These are phyloP conservation scores for Pardosa pseudoannulata DNA, from an alignment of 2,888 invertebrate genomes.

Conservation along the genomic window DNA sequence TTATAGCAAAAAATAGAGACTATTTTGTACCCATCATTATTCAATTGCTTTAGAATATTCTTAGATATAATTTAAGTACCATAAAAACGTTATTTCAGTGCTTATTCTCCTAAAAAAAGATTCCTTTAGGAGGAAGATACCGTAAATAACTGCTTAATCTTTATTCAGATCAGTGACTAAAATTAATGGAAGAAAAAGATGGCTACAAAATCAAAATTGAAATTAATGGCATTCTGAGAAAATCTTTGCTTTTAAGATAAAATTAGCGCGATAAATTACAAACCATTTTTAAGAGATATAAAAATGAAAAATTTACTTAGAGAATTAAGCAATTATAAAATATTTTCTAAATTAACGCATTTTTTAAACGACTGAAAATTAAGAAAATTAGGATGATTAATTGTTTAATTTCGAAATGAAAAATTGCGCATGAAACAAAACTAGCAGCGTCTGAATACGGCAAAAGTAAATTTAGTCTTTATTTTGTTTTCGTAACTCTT, in stretches of 20 bases:
- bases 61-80: no score
- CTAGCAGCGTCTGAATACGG: not conserved
- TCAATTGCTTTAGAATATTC: no score
- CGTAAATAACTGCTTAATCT: not conserved
- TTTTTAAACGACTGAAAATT: not conserved
- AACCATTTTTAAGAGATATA: not conserved
- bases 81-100: not conserved
- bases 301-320: not conserved
- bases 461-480: not conserved
- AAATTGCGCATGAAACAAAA: not conserved
- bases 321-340: slow-evolving; percentile 6
- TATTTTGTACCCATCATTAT: no score
- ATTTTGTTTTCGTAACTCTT: not conserved
- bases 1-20: no score
- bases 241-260: not conserved
- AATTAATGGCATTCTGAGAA: not conserved
- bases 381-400: not conserved
- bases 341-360: not conserved
- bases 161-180: not conserved
- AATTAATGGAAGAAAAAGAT: not conserved
- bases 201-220: not conserved
- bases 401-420: not conserved
- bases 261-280: not conserved
- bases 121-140: not conserved
- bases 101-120: not conserved